phyloP scores from a whole-genome alignment of 2,113 vertebrate species.

The Catharus bicknelli region DNA sequence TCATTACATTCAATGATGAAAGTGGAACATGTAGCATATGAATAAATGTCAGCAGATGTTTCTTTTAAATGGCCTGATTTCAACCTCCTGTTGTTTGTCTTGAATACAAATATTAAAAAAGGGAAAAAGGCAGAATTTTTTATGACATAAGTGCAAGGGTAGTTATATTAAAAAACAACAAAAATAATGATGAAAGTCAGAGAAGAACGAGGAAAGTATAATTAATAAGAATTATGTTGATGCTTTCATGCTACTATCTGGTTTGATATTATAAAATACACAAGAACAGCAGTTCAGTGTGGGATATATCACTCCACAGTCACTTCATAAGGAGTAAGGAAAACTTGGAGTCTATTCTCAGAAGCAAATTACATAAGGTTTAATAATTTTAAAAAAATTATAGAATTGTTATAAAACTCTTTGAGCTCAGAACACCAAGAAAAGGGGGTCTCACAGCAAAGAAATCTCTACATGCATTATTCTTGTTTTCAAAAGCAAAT shows the following conservation, averaged over 20 bases:
- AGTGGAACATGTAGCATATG: constrained; percentile 86
- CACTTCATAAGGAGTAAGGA: neutral
- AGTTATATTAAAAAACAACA: constrained; percentile 78
- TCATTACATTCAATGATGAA: constrained; percentile 86
- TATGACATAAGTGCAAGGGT: constrained; percentile 85
- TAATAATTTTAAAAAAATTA: neutral
- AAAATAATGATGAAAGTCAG: constrained; percentile 78
- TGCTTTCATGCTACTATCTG: constrained; percentile 30
- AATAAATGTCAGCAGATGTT: constrained; percentile 88
- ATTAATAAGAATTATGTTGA: constrained; percentile 73
- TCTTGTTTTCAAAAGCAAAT: neutral
- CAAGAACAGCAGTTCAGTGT: constrained; percentile 38
- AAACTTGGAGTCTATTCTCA: constrained; percentile 8
- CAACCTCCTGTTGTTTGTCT: constrained; percentile 88
- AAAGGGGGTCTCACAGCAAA: neutral
- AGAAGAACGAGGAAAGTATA: constrained; percentile 71
- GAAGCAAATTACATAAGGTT: neutral
- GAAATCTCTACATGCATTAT: neutral
- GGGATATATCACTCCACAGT: neutral
- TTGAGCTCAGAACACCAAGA: neutral
- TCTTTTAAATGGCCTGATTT: constrained; percentile 87
- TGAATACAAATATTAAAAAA: constrained; percentile 88
- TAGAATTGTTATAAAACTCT: neutral
- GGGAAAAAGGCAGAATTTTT: constrained; percentile 80
- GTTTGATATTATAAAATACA: constrained; percentile 61